phyloP scores from a whole-genome alignment of 2,113 vertebrate species.

The Plecturocebus donacophilus region DNA sequence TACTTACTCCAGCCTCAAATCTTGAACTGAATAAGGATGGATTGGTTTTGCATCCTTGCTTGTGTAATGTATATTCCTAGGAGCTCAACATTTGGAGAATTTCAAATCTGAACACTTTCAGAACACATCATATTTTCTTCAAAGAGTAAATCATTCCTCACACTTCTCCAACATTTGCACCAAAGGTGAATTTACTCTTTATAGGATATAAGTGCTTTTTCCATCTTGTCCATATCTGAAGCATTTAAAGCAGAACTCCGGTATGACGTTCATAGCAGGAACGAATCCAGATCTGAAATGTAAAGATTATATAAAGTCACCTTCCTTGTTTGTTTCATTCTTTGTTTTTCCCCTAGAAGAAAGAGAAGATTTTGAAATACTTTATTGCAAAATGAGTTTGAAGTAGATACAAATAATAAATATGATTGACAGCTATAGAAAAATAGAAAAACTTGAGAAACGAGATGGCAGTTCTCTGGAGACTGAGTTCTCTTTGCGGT shows the following conservation, averaged over 20 bases:
- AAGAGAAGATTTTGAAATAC: slow-evolving; percentile 62
- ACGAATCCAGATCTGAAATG: slow-evolving; percentile 44
- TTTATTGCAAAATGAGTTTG: slow-evolving; percentile 71
- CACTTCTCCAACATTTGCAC: slow-evolving; percentile 18
- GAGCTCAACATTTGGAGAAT: neutral
- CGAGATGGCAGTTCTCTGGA: too few species aligned
- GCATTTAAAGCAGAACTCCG: neutral
- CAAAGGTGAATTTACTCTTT: slow-evolving; percentile 40
- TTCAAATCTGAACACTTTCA: slow-evolving; percentile 40
- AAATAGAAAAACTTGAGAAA: too few species aligned
- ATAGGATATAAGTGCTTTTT: slow-evolving; percentile 31
- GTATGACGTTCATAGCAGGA: slow-evolving; percentile 38
- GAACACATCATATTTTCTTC: slow-evolving; percentile 38
- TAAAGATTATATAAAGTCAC: slow-evolving; percentile 58
- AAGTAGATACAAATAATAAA: slow-evolving; percentile 62
- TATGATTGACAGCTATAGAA: slow-evolving; percentile 61
- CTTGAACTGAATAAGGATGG: neutral
- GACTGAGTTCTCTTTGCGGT: too few species aligned
- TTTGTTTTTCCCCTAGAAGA: slow-evolving; percentile 49
- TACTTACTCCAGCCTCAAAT: neutral
- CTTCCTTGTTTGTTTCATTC: slow-evolving; percentile 61
- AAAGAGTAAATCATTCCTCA: slow-evolving; percentile 52
- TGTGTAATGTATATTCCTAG: neutral
- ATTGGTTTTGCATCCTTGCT: neutral
- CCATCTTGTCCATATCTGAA: slow-evolving; percentile 33